Base-by-base conservation (phyloP, 2,888 invertebrate genomes). In the Bombylius major region DNA sequence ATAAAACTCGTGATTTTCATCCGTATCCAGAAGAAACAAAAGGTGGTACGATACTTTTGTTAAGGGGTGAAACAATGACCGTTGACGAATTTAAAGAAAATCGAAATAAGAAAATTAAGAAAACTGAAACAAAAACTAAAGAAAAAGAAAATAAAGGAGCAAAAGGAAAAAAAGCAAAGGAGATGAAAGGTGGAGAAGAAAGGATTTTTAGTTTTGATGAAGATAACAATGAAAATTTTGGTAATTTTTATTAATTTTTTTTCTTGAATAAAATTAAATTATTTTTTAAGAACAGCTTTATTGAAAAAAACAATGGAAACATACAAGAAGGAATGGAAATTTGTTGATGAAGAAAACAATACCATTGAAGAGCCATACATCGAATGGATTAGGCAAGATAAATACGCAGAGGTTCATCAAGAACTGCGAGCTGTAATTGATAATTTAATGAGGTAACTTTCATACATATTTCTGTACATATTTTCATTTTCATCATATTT, bases 361-460 rank as follows among this genome's bases (percentile, higher is more conserved):
- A 66, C 63, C 52, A 64, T 68, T 47, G 65, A 74, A 49, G 66
- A 63, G 39, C 66, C 67, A 1, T 70, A 70, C 31, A 69, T 66
- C 56, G 64, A 67, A 11, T 73, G 72, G 72, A 65, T 73, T 4
- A 68, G 65, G 4, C 73, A 76, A 58, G 77, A 77, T 54, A 78
- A 80, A 63, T 66, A 77, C 47, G 65, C 69, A 6, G 75, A 77
- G 62, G 78, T 81, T 47, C 78, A 79, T 61, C 67, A 70, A 44
- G 80, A 81, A 64, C 70, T 82, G 11, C 66, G 78, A 46, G 58
- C 69, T 5, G 71, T 77, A 56, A 81, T 82, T 4, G 81, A 81
- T 65, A 67, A 70, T 55, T 66, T 71, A 45, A 73, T 75, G 75
- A 64, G 70, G 72, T 71, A 62, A 58, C 36, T 5, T 36, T 6